Base-by-base conservation (phyloP, 2,797 vertebrate species). In the Gouania willdenowi region DNA sequence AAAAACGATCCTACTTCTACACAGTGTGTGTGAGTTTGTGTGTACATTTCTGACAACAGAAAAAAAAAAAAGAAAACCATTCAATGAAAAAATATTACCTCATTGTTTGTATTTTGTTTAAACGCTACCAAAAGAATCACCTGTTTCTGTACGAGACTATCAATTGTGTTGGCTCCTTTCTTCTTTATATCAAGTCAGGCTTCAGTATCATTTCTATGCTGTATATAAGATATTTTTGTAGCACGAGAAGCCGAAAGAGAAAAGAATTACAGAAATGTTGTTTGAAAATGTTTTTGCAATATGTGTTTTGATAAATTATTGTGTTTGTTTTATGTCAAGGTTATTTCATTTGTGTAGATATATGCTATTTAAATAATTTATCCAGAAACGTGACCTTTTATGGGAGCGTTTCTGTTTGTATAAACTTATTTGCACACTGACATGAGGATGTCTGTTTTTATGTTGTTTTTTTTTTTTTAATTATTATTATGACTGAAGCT, bases 281-380 rank as follows among this genome's bases (percentile, higher is more conserved):
- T 77, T 69, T 79, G 71, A 81, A 64, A 75, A 51, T 86, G 57
- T 86, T 84, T 84, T 62, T 86, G 71, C 79, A 86, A 82, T 81
- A 79, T 90, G 71, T 93, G 90, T 92, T 89, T 81, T 81, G 90
- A 92, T 97, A 98, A 97, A 88, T 98, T 97, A 96, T 98, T 87
- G 29, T 74, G 62, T 82, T 90, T 90, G 86, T 91, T 90, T 82
- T 82, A 81, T 87, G 91, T 92, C 82, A 82, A 94, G 89, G 83
- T 90, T 86, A 88, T 91, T 92, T 93, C 83, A 79, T 92, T 86
- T 92, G 86, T 98, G 92, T 98, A 97, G 91, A 98, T 96, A 93
- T 37, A 92, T 53, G 91, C 94, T 98, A 98, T 98, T 99, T 98
- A 99, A 99, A 91, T 99, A 98, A 99, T 96, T 99, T 99, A 99